These are phyloP conservation scores for Eurytoma californica DNA, from an alignment of 2,888 invertebrate genomes.

Conservation along the genomic window DNA sequence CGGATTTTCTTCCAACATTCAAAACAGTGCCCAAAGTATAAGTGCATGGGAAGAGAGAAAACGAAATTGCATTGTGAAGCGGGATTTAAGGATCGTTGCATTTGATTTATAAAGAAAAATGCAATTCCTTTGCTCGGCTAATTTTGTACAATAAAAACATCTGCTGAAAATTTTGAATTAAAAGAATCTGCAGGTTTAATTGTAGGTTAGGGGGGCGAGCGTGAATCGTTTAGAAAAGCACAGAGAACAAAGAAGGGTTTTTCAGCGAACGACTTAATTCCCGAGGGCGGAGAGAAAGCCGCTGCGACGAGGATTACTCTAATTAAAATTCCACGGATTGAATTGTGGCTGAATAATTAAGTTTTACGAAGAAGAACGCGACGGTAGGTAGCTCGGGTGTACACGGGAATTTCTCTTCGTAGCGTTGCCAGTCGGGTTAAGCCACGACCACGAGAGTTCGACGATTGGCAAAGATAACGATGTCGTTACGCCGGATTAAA, in stretches of 20 bases:
- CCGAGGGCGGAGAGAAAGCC: neutral
- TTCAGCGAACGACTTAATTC: conserved; percentile 5
- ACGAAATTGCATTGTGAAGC: too few relatives aligned
- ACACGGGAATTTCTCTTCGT: neutral
- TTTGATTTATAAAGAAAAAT: too few relatives aligned
- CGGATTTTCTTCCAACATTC: conserved; percentile 1
- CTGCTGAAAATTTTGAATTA: too few relatives aligned
- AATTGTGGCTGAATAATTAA: conserved; percentile 65
- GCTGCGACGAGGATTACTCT: conserved; percentile 14
- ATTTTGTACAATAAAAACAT: neutral
- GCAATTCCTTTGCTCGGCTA: neutral
- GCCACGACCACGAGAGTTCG: conserved; percentile 11
- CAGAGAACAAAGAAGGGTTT: too few relatives aligned
- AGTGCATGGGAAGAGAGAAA: neutral
- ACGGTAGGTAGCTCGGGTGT: neutral
- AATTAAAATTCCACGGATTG: conserved; percentile 60
- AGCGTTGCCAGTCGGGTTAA: neutral
- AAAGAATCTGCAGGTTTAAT: too few relatives aligned
- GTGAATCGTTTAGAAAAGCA: too few relatives aligned
- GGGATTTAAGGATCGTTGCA: too few relatives aligned
- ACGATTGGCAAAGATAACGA: conserved; percentile 55
- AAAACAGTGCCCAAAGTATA: too few relatives aligned
- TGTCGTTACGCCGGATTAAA: conserved; percentile 52
- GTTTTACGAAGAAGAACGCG: conserved; percentile 49
- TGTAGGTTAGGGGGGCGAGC: too few relatives aligned